Percentiles rank a stretch among this genome's conserved stretches.
Conservation (phyloP, 2,888 invertebrate genomes). For the Eremobia ochroleuca region DNA sequence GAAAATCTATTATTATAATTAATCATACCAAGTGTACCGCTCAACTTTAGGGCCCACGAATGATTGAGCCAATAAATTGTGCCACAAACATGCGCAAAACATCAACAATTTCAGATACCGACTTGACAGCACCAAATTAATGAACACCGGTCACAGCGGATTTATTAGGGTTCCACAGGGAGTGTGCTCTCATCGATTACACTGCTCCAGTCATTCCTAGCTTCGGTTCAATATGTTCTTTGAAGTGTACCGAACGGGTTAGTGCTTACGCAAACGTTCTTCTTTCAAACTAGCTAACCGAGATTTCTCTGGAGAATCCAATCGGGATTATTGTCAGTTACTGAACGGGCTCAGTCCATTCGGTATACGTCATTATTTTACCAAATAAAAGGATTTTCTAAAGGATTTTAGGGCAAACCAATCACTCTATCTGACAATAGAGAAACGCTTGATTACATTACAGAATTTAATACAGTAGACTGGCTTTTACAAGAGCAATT, state of each 20-base stretch:
- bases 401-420: slow-evolving; percentile 27
- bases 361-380: slow-evolving; percentile 48
- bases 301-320: slow-evolving; percentile 59
- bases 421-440: slow-evolving; percentile 35
- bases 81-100: slow-evolving; percentile 86
- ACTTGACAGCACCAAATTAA: slow-evolving; percentile 87
- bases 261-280: slow-evolving; percentile 59
- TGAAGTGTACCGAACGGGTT: slow-evolving; percentile 62
- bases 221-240: slow-evolving; percentile 68
- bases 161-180: slow-evolving; percentile 83
- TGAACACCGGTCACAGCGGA: slow-evolving; percentile 85
- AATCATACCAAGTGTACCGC: slow-evolving; percentile 75
- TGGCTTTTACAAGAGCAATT: slow-evolving; percentile 40
- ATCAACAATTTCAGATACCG: slow-evolving; percentile 88
- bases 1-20: slow-evolving; percentile 75
- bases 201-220: slow-evolving; percentile 67
- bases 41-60: slow-evolving; percentile 80
- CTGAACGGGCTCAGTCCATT: slow-evolving; percentile 41
- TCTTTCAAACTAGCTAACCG: slow-evolving; percentile 55
- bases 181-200: slow-evolving; percentile 76
- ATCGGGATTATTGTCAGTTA: slow-evolving; percentile 55
- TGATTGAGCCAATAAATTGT: slow-evolving; percentile 85
- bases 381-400: slow-evolving; percentile 37
- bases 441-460: slow-evolving; percentile 38
- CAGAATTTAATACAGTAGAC: slow-evolving; percentile 24